These are phyloP conservation scores for Harpagus bidentatus DNA, from an alignment of 2,113 vertebrate species.

Conservation along the genomic window DNA sequence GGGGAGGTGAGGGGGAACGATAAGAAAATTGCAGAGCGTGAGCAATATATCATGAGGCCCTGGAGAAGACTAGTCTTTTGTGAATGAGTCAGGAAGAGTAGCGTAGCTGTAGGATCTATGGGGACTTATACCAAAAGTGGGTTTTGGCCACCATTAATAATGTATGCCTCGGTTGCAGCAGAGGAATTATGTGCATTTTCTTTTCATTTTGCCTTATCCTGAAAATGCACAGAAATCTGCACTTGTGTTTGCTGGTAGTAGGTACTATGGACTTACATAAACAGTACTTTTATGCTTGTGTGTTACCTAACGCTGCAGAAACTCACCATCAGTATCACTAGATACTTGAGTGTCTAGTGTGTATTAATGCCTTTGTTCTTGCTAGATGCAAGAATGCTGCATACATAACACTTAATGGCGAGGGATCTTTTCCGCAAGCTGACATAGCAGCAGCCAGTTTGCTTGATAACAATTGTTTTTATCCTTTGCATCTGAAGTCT, in stretches of 20 bases:
- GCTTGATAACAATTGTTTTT: background rate
- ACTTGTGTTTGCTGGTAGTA: background rate
- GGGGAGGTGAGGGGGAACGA: background rate
- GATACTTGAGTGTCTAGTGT: background rate
- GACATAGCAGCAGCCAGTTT: background rate
- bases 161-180: background rate
- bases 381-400: background rate
- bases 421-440: background rate
- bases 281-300: background rate
- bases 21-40: background rate
- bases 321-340: background rate
- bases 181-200: background rate
- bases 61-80: background rate
- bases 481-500: background rate
- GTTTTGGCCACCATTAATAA: background rate
- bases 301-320: background rate
- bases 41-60: background rate
- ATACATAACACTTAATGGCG: background rate
- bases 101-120: background rate
- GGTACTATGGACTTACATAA: background rate
- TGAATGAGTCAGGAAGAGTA: background rate
- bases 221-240: background rate
- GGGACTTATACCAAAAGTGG: background rate
- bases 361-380: background rate
- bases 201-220: background rate